These are phyloP conservation scores for Drosophila cognata DNA, from an alignment of 2,888 invertebrate genomes.

Conservation along the genomic window DNA sequence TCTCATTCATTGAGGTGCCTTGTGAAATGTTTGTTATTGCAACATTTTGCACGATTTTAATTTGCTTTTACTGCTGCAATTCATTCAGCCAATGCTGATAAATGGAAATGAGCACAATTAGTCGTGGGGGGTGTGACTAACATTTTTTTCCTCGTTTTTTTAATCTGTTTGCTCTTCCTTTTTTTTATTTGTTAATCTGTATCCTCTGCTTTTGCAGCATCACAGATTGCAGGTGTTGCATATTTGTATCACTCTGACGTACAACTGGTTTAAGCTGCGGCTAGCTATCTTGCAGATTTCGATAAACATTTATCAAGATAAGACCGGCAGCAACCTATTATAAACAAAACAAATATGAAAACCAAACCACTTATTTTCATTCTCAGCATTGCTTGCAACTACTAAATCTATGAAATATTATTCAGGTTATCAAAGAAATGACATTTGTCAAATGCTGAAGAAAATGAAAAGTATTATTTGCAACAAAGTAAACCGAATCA, in stretches of 20 bases:
- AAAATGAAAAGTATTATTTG: background rate
- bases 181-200: background rate
- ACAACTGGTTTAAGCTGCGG: constrained; percentile 41
- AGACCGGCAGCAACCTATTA: constrained; percentile 34
- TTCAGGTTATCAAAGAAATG: background rate
- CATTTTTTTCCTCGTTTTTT: background rate
- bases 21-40: constrained; percentile 54
- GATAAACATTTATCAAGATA: constrained; percentile 46
- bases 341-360: constrained; percentile 45
- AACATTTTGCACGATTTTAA: constrained; percentile 73
- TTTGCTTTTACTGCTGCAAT: constrained; percentile 67
- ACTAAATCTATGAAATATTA: constrained; percentile 21
- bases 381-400: constrained; percentile 11
- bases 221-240: constrained; percentile 40
- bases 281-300: constrained; percentile 41
- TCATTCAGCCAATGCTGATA: constrained; percentile 67
- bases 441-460: background rate
- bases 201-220: constrained; percentile 15
- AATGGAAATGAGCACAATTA: constrained; percentile 77
- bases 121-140: constrained; percentile 73
- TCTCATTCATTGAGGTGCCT: constrained; percentile 51
- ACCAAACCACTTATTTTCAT: constrained; percentile 29
- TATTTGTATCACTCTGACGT: background rate
- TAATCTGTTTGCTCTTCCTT: background rate
- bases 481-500: background rate